Conservation (phyloP, 2,113 vertebrate genomes). For the Candoia aspera region DNA sequence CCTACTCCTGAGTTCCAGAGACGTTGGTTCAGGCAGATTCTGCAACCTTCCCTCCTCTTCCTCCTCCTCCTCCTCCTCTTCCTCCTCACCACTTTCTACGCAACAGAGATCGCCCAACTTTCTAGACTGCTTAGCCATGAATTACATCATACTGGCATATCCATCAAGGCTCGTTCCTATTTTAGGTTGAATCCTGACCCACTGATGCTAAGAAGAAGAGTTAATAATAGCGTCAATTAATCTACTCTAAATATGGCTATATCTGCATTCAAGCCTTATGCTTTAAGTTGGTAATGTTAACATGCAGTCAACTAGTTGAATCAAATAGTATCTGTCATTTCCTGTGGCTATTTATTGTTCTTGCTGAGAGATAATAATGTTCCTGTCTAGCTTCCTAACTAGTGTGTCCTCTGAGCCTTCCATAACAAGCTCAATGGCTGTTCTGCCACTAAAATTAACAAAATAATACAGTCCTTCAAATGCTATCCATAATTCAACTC, state of each 20-base stretch:
- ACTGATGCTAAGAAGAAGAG: too few relatives aligned
- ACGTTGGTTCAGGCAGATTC: too few relatives aligned
- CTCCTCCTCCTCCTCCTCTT: too few relatives aligned
- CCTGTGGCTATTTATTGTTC: neutral
- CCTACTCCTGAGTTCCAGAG: neutral
- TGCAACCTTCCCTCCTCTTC: neutral
- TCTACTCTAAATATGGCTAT: neutral
- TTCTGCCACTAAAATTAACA: constrained; percentile 32
- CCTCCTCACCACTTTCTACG: neutral
- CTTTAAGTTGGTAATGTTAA: neutral
- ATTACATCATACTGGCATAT: neutral
- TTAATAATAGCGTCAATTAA: neutral
- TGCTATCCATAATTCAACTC: neutral
- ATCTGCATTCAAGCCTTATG: neutral
- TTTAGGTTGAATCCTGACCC: neutral
- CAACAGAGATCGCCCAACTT: too few relatives aligned
- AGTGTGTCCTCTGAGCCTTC: neutral
- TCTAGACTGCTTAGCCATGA: neutral
- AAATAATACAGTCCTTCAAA: constrained; percentile 6
- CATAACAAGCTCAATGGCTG: neutral
- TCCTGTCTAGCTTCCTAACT: neutral
- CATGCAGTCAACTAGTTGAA: neutral
- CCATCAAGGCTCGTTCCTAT: neutral
- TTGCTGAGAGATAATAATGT: neutral
- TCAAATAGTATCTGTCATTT: neutral